phyloP scores from a whole-genome alignment of 2,797 vertebrate species.

The Leptatherina wallacei region DNA sequence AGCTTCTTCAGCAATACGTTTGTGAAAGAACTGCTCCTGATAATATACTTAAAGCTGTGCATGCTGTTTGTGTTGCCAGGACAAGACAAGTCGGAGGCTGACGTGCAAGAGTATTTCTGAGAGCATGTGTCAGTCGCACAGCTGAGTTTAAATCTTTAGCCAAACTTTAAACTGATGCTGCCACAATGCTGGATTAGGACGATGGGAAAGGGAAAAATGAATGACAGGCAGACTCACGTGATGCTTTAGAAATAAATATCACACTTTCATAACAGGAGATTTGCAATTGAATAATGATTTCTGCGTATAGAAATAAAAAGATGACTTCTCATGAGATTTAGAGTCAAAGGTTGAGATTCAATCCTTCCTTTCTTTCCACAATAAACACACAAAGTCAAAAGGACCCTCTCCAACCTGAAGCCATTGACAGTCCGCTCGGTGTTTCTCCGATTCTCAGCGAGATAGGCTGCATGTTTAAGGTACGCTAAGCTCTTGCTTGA shows the following conservation, averaged over 20 bases:
- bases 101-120: slow-evolving; percentile 50
- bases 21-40: slow-evolving; percentile 96
- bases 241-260: slow-evolving; percentile 40
- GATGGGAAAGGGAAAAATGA: slow-evolving; percentile 71
- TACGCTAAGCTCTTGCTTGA: slow-evolving; percentile 77
- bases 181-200: slow-evolving; percentile 85
- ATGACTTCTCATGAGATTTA: background rate
- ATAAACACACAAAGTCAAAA: slow-evolving; percentile 18
- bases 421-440: slow-evolving; percentile 56
- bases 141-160: slow-evolving; percentile 93
- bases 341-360: slow-evolving; percentile 58
- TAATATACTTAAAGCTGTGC: slow-evolving; percentile 97
- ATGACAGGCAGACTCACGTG: slow-evolving; percentile 59
- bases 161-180: slow-evolving; percentile 87
- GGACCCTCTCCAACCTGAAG: slow-evolving; percentile 29
- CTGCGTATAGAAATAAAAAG: too few relatives aligned
- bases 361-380: slow-evolving; percentile 43
- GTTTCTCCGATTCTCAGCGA: slow-evolving; percentile 53
- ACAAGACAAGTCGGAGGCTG: slow-evolving; percentile 77
- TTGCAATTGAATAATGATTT: too few relatives aligned
- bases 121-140: slow-evolving; percentile 89
- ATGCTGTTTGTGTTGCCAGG: slow-evolving; percentile 94
- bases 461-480: slow-evolving; percentile 72
- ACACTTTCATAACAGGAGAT: too few relatives aligned
- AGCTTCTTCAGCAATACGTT: slow-evolving; percentile 99